These are phyloP conservation scores for Cettia cetti DNA, from an alignment of 2,113 vertebrate species.

Conservation along the genomic window DNA sequence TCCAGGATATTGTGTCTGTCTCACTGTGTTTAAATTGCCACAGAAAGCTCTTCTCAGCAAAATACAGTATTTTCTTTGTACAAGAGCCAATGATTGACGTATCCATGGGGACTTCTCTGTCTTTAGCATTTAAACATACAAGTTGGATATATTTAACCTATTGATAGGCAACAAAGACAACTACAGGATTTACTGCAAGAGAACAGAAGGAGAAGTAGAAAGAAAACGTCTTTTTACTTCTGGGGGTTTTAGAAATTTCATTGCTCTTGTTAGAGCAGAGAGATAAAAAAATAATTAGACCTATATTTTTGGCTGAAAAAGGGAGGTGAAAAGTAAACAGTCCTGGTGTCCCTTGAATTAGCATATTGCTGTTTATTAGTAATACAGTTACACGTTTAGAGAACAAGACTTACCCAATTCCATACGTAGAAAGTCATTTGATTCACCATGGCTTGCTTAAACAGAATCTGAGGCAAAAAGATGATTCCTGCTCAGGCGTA, in stretches of 20 bases:
- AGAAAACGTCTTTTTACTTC: neutral
- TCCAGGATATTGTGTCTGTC: constrained; percentile 90
- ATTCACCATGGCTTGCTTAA: neutral
- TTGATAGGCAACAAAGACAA: constrained; percentile 32
- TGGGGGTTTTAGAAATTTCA: neutral
- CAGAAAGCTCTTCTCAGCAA: constrained; percentile 80
- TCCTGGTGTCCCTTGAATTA: constrained; percentile 5
- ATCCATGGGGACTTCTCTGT: constrained; percentile 73
- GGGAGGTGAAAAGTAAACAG: neutral
- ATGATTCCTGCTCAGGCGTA: neutral
- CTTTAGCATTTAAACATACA: constrained; percentile 71
- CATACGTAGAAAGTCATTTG: neutral
- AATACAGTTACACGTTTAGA: neutral
- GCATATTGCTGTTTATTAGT: neutral
- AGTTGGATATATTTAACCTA: constrained; percentile 68
- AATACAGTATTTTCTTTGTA: constrained; percentile 83
- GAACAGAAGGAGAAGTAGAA: neutral
- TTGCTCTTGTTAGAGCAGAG: neutral
- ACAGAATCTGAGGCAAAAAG: neutral
- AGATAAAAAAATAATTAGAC: neutral
- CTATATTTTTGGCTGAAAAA: neutral
- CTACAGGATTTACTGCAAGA: constrained; percentile 22
- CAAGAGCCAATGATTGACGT: constrained; percentile 80
- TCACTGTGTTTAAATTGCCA: constrained; percentile 83
- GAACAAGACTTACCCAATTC: neutral